phyloP scores from a whole-genome alignment of 2,888 invertebrate genomes.

The Dryobotodes eremita region DNA sequence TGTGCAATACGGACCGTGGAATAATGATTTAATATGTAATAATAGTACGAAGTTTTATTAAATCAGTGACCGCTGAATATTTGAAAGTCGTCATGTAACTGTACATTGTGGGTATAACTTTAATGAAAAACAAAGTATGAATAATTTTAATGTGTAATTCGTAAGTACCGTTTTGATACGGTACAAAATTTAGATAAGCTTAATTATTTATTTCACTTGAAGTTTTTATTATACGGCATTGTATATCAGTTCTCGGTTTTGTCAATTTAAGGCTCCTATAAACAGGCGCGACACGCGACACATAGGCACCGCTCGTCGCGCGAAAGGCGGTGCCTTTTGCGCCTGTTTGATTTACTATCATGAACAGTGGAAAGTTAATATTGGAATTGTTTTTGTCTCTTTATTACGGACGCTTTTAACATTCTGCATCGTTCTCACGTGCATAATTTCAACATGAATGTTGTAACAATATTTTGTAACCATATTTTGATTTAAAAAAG shows the following conservation, averaged over 20 bases:
- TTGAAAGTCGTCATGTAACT: constrained; percentile 23
- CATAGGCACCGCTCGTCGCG: too few relatives aligned
- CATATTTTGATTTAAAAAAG: too few relatives aligned
- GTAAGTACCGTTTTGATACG: constrained; percentile 24
- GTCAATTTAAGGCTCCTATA: background rate
- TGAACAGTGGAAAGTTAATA: too few relatives aligned
- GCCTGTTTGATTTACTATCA: background rate
- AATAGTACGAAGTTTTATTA: background rate
- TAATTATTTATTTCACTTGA: background rate
- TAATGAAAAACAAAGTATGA: constrained; percentile 7
- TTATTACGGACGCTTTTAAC: too few relatives aligned
- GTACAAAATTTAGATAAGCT: background rate
- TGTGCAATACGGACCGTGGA: background rate
- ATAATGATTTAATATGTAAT: constrained; percentile 1
- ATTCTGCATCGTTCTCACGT: too few relatives aligned
- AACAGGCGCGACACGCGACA: too few relatives aligned
- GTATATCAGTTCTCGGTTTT: too few relatives aligned
- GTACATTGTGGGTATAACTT: constrained; percentile 7
- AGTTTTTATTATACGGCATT: background rate
- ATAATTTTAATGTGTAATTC: constrained; percentile 28
- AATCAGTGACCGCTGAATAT: constrained; percentile 7
- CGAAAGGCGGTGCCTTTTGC: too few relatives aligned
- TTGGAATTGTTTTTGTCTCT: too few relatives aligned
- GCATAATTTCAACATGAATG: too few relatives aligned
- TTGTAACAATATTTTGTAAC: too few relatives aligned